Percentiles rank a stretch among this genome's conserved stretches.
These are phyloP conservation scores for Notocelia uddmanniana DNA, from an alignment of 2,888 invertebrate species.

Conservation along the genomic window DNA sequence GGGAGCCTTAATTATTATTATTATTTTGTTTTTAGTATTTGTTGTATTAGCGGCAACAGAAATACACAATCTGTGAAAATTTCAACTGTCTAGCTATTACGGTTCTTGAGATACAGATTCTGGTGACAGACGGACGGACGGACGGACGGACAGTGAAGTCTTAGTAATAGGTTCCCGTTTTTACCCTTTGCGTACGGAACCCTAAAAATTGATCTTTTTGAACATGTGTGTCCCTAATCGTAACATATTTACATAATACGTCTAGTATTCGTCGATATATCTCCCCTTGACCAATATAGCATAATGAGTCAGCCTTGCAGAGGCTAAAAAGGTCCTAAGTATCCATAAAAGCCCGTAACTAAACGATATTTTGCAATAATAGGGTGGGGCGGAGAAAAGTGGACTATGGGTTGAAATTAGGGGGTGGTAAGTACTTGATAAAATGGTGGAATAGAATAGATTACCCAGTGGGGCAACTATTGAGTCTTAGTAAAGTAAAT, in stretches of 20 bases:
- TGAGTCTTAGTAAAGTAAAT: too few relatives aligned
- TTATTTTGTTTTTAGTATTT: too few relatives aligned
- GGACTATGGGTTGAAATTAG: not conserved
- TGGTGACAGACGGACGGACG: too few relatives aligned
- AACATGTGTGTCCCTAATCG: conserved; percentile 15
- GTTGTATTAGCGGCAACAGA: too few relatives aligned
- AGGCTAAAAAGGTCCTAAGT: not conserved
- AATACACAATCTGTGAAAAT: too few relatives aligned
- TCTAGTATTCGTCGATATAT: conserved; percentile 2
- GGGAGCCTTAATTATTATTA: too few relatives aligned
- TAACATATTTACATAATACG: conserved; percentile 31
- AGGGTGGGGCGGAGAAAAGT: not conserved
- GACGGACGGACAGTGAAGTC: too few relatives aligned
- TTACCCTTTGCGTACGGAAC: too few relatives aligned
- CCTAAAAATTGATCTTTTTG: too few relatives aligned
- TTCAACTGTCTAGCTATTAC: too few relatives aligned
- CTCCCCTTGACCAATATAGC: conserved; percentile 15
- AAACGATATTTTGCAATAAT: not conserved
- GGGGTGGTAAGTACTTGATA: not conserved
- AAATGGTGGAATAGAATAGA: not conserved
- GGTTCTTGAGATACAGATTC: too few relatives aligned
- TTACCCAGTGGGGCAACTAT: not conserved
- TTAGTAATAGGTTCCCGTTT: too few relatives aligned
- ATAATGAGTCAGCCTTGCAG: not conserved
- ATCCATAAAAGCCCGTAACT: not conserved